These are phyloP conservation scores for Nephrotoma guestfalica DNA, from an alignment of 2,888 invertebrate species.

Conservation along the genomic window DNA sequence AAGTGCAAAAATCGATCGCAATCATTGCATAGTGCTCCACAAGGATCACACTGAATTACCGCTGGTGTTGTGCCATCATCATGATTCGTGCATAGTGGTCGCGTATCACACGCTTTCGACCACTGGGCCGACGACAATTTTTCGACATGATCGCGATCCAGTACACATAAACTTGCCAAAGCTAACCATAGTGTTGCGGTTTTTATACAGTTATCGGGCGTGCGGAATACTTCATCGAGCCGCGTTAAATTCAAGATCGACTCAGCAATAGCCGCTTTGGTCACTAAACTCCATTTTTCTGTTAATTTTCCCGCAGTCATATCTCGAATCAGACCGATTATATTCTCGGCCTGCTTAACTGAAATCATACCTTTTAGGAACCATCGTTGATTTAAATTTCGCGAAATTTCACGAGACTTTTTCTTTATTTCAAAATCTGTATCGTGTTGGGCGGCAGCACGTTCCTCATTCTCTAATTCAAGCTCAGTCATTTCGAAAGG, in stretches of 20 bases:
- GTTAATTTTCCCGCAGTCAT: constrained; percentile 87
- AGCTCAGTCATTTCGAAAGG: neutral
- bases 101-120: constrained; percentile 43
- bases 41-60: constrained; percentile 80
- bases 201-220: constrained; percentile 63
- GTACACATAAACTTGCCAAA: constrained; percentile 80
- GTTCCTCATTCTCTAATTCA: neutral
- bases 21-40: constrained; percentile 88
- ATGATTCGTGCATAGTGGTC: constrained; percentile 88
- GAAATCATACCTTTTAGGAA: constrained; percentile 76
- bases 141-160: constrained; percentile 84
- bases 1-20: constrained; percentile 93
- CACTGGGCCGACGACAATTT: constrained; percentile 63
- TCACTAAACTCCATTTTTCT: constrained; percentile 71
- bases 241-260: constrained; percentile 73
- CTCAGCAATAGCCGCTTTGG: constrained; percentile 76
- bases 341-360: constrained; percentile 73
- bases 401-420: constrained; percentile 17
- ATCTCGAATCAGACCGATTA: constrained; percentile 76
- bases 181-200: constrained; percentile 84
- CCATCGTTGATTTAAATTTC: constrained; percentile 46
- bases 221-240: constrained; percentile 57
- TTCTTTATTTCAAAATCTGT: constrained; percentile 11
- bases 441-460: neutral
- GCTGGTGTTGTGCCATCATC: constrained; percentile 90